Percentiles rank a stretch among this genome's conserved stretches.
phyloP scores from a whole-genome alignment of 2,797 vertebrate genomes.

The Sorex maritimensis region DNA sequence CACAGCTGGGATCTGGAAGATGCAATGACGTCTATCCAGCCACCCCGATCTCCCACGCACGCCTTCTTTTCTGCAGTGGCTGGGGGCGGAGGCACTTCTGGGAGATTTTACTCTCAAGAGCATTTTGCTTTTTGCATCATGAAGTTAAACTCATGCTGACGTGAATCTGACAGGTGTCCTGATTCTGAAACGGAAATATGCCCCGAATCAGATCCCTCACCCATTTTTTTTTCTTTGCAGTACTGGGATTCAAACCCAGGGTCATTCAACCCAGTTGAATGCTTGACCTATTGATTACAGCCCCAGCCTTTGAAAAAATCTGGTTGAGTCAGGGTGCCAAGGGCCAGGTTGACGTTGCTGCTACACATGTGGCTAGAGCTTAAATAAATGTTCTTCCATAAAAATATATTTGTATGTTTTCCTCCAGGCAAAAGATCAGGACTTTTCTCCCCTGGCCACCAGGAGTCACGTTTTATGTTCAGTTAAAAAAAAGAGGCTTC shows the following conservation, averaged over 20 bases:
- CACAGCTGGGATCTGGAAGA: constrained; percentile 83
- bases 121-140: constrained; percentile 73
- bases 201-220: no score
- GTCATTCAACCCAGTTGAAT: no score
- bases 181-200: constrained; percentile 43
- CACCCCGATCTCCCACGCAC: constrained; percentile 81
- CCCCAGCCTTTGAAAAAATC: constrained; percentile 23
- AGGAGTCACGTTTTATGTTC: neutral
- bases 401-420: constrained; percentile 43
- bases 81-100: constrained; percentile 75
- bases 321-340: neutral
- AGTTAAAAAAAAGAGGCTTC: no score
- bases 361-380: neutral
- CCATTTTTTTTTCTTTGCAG: no score
- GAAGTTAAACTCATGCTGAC: constrained; percentile 66
- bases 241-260: no score
- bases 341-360: neutral
- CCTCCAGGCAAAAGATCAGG: neutral
- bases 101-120: constrained; percentile 78
- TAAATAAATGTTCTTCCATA: constrained; percentile 27
- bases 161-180: constrained; percentile 74
- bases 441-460: neutral
- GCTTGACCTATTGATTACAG: no score
- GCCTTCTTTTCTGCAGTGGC: constrained; percentile 79
- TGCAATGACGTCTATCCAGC: constrained; percentile 82